phyloP scores from a whole-genome alignment of 2,888 invertebrate genomes.

The Cephalotes varians region DNA sequence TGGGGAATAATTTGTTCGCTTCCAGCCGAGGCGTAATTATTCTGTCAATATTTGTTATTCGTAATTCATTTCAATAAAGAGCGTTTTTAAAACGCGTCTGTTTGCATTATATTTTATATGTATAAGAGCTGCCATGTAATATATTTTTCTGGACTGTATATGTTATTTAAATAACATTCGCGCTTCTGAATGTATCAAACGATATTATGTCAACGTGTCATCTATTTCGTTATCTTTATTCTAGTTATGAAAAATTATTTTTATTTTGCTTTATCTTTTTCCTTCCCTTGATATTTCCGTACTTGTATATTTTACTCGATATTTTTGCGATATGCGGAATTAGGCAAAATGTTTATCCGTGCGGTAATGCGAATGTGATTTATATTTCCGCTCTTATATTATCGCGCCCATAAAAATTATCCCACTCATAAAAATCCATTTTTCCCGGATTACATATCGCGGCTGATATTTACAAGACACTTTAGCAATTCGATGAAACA shows the following conservation, averaged over 20 bases:
- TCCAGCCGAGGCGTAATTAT: not conserved
- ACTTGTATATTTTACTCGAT: not conserved
- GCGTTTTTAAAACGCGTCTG: conserved; percentile 27
- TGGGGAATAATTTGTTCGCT: conserved; percentile 33
- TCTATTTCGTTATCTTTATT: conserved; percentile 17
- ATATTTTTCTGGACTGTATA: not conserved
- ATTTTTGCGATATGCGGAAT: conserved; percentile 5
- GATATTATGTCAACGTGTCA: conserved; percentile 33
- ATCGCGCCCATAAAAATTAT: not conserved
- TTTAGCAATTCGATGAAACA: not conserved
- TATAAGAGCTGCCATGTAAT: not conserved
- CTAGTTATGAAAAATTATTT: conserved; percentile 11
- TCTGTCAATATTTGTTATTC: conserved; percentile 45
- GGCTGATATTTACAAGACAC: conserved; percentile 25
- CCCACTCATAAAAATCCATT: conserved; percentile 2
- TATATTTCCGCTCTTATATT: not conserved
- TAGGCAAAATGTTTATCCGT: conserved; percentile 2
- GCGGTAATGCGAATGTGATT: not conserved
- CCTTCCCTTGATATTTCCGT: not conserved
- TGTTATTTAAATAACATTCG: conserved; percentile 11
- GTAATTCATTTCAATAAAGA: conserved; percentile 39
- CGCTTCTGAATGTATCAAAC: not conserved
- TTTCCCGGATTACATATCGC: not conserved
- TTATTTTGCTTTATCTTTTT: not conserved
- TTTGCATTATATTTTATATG: conserved; percentile 33